Base-by-base conservation (phyloP, 1,140 invertebrate species). In the Euura lappo region DNA sequence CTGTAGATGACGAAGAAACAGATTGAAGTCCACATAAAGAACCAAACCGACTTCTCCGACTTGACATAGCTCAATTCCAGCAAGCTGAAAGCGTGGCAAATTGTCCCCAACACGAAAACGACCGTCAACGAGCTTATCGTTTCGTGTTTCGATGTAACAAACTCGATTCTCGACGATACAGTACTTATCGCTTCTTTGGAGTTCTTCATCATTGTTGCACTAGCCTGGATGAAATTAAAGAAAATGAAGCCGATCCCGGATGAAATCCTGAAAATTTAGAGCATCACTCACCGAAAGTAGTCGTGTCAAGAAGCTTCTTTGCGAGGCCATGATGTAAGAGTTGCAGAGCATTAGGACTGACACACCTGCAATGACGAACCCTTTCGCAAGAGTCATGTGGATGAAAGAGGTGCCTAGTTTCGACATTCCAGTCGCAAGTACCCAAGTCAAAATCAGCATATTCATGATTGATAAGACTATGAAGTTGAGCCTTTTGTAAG, bases 31-130 rank as follows among this genome's bases (percentile, higher is more conserved):
- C 91, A 91, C 42, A 94, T 87, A 83, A 93, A 96, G 84, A 96
- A 96, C 92, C 94, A 95, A 2, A 92, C 93, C 85, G 95, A 93
- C 83, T 97, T 95, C 84, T 98, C 96, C 82, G 95, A 94, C 87
- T 98, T 96, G 51, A 97, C 93, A 78, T 94, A 96, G 75, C 90
- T 92, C 81, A 93, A 96, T 0, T 92, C 92, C 65, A 86, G 74
- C 13, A 79, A 65, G n/a, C 79, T 77, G 6, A 80, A 10, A 42
- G 71, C 43, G 68, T 81, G 80, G 13, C 81, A n/a, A 7, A 77
- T 43, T 45, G 71, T 74, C 10, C 75, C 76, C 8, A 75, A 46
- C 8, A 68, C 8, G 10, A 68, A 42, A 42, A 68, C 3, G 0
- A 68, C 44, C 28, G 42, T 8, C 44, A 68, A 10, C 28, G 4